phyloP scores from a whole-genome alignment of 2,797 vertebrate species.

The Myotis vivesi region DNA sequence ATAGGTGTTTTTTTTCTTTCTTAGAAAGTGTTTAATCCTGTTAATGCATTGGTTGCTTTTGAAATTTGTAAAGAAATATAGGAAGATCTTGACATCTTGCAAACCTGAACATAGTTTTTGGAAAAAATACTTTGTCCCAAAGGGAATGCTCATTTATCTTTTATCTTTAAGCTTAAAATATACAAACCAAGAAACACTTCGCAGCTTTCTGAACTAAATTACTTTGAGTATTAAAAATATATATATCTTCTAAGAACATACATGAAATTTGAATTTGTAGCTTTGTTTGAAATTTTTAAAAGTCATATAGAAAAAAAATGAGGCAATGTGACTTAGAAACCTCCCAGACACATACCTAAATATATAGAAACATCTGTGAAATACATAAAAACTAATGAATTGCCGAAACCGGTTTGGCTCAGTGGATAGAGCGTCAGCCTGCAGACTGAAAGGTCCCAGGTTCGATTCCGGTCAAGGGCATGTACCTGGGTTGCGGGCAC shows the following conservation, averaged over 20 bases:
- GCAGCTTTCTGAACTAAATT: not conserved
- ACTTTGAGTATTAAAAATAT: not conserved
- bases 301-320: not conserved
- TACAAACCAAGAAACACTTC: slow-evolving; percentile 29
- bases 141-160: slow-evolving; percentile 52
- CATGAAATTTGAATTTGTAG: not conserved
- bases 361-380: not conserved
- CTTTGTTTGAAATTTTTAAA: slow-evolving; percentile 33
- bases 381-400: not conserved
- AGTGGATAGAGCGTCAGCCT: too few relatives aligned
- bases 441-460: too few relatives aligned
- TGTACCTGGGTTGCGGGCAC: too few relatives aligned
- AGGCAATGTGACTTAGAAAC: not conserved
- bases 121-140: slow-evolving; percentile 14
- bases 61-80: slow-evolving; percentile 30
- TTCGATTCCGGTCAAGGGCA: too few relatives aligned
- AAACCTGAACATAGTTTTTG: not conserved
- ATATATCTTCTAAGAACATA: slow-evolving; percentile 3
- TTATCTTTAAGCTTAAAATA: slow-evolving; percentile 48
- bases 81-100: slow-evolving; percentile 17
- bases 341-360: not conserved
- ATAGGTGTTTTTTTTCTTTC: not conserved
- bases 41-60: slow-evolving; percentile 24
- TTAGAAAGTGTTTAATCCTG: not conserved
- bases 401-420: too few relatives aligned